phyloP scores from a whole-genome alignment of 92 coral and sea anemone genomes.

The Porites rus region DNA sequence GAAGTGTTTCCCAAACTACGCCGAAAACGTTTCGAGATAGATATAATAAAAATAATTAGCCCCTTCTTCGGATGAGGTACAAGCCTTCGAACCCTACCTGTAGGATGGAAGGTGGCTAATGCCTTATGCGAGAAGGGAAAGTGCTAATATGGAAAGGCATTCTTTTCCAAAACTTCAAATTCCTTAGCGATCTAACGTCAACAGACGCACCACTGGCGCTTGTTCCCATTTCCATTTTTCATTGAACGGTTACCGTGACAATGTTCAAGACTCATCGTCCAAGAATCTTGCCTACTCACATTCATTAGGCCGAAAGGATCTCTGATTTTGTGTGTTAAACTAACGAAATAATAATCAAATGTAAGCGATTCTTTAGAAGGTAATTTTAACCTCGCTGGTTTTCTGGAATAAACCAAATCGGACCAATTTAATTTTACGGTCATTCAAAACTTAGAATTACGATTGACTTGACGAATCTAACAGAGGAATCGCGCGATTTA shows the following conservation, averaged over 20 bases:
- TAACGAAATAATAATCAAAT: no score
- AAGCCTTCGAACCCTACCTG: no score
- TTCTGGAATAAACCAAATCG: no score
- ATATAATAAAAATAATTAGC: not conserved
- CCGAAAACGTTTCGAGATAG: not conserved
- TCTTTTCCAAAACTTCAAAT: conserved; percentile 37
- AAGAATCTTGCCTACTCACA: conserved; percentile 4
- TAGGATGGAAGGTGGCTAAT: conserved; percentile 11
- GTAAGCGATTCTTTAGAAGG: not conserved
- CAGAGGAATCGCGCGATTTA: no score
- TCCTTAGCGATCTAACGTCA: not conserved
- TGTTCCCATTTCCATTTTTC: not conserved
- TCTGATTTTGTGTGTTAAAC: not conserved
- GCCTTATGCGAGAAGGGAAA: conserved; percentile 9
- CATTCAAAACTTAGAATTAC: no score
- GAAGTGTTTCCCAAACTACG: not conserved
- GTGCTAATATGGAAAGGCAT: conserved; percentile 31
- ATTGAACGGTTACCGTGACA: conserved; percentile 24
- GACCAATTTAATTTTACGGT: no score
- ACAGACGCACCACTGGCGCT: conserved; percentile 1
- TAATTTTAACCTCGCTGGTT: no score
- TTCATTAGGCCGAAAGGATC: not conserved
- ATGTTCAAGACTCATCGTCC: not conserved
- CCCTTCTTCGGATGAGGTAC: not conserved
- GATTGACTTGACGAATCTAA: no score